Conservation (phyloP, 2,888 invertebrate genomes). For the Tetranychus piercei region DNA sequence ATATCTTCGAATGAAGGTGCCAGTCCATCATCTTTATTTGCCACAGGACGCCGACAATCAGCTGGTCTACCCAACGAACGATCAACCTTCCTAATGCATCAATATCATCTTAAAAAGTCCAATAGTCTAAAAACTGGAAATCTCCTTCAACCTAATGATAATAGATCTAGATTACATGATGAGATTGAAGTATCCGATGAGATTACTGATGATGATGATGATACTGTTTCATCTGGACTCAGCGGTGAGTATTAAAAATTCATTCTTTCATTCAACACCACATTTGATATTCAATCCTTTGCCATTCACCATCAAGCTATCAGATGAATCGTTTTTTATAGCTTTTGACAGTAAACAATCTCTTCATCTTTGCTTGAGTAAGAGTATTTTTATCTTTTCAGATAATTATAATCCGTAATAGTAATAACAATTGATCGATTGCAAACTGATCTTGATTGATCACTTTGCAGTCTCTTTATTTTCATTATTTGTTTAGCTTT, state of each 20-base stretch:
- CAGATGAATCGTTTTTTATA: not conserved
- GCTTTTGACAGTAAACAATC: not conserved
- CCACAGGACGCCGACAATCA: constrained; percentile 24
- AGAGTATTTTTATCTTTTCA: not conserved
- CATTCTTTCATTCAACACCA: not conserved
- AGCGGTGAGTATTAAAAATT: constrained; percentile 25
- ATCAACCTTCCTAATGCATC: constrained; percentile 22
- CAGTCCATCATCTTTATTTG: constrained; percentile 9
- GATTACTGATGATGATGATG: constrained; percentile 25
- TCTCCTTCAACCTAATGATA: constrained; percentile 19
- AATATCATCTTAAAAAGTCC: constrained; percentile 26
- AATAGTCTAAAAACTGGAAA: constrained; percentile 25
- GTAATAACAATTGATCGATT: not conserved
- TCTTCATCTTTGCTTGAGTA: too few relatives aligned
- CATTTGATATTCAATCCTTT: not conserved
- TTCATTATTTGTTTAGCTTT: not conserved
- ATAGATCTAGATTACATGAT: constrained; percentile 23
- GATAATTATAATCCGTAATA: not conserved
- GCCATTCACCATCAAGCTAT: too few relatives aligned
- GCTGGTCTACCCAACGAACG: constrained; percentile 22
- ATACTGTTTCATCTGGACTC: constrained; percentile 28
- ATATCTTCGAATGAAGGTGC: not conserved
- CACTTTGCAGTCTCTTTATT: not conserved
- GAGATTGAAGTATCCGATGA: constrained; percentile 26
- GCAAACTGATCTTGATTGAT: constrained; percentile 8